Percentiles rank a stretch among this genome's conserved stretches.
phyloP scores from a whole-genome alignment of 2,113 vertebrate genomes.

The Narcine bancroftii region DNA sequence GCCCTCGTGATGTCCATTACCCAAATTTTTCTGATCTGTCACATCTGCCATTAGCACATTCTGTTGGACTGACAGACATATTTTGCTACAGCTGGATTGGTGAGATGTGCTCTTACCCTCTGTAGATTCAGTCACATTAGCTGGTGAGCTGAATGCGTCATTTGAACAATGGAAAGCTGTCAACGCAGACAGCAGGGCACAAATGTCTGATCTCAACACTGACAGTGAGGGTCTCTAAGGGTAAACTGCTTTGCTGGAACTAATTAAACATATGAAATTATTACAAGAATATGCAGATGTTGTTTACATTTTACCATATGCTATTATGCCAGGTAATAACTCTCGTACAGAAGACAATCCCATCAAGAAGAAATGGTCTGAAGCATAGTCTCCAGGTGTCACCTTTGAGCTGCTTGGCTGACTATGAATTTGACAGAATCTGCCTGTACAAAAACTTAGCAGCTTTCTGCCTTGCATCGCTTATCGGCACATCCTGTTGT shows the following conservation, averaged over 20 bases:
- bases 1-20: conserved; percentile 27
- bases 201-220: conserved; percentile 74
- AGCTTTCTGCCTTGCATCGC: conserved; percentile 12
- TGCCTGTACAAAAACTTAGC: conserved; percentile 28
- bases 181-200: conserved; percentile 80
- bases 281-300: conserved; percentile 99
- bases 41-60: conserved; percentile 56
- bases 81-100: conserved; percentile 58
- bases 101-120: conserved; percentile 60
- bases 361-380: conserved; percentile 78
- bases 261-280: conserved; percentile 99
- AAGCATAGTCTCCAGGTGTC: conserved; percentile 61
- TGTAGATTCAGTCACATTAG: conserved; percentile 76
- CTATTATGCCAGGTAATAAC: conserved; percentile 99
- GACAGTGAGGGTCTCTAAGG: conserved; percentile 91
- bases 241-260: conserved; percentile 99
- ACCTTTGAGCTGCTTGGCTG: conserved; percentile 67
- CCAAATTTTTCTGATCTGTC: conserved; percentile 56
- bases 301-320: conserved; percentile 99
- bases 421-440: conserved; percentile 41
- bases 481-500: conserved; percentile 29
- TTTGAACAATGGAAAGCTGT: conserved; percentile 84
- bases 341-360: conserved; percentile 75
- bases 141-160: conserved; percentile 62
- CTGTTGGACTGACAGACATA: conserved; percentile 56